Conservation (phyloP, 2,797 vertebrate genomes). For the Sebastes miniatus region DNA sequence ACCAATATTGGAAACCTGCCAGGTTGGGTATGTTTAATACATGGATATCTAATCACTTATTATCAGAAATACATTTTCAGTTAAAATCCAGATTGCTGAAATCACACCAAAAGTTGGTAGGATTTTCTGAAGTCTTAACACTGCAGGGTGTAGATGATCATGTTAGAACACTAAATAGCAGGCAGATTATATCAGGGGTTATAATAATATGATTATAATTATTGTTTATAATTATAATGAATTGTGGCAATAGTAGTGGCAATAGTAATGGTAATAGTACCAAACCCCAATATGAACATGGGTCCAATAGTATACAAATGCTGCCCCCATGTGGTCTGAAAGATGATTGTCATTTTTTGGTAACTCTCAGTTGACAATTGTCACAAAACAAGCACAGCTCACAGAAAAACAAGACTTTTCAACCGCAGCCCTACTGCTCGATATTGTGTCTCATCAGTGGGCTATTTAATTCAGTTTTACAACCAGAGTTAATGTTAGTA, state of each 20-base stretch:
- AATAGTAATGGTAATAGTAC: not conserved
- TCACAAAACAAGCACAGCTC: not conserved
- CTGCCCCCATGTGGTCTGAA: constrained; percentile 8
- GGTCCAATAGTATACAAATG: not conserved
- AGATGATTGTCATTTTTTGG: not conserved
- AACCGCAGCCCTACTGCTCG: not conserved
- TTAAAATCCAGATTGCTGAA: not conserved
- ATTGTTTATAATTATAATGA: not conserved
- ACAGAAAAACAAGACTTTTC: not conserved
- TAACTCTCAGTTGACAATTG: not conserved
- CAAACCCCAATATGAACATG: not conserved
- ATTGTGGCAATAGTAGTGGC: not conserved
- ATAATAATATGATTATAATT: not conserved
- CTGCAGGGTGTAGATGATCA: not conserved
- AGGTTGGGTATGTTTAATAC: constrained; percentile 31
- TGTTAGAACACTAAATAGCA: not conserved
- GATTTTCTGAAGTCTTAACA: not conserved
- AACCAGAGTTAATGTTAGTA: not conserved
- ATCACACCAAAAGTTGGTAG: not conserved
- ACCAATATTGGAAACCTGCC: constrained; percentile 16
- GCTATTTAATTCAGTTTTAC: not conserved
- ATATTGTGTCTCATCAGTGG: not conserved
- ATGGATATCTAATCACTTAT: not conserved
- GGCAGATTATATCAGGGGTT: not conserved
- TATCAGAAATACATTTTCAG: not conserved